A percentile compares a stretch with the other conserved stretches of the same genome.
These are phyloP conservation scores for Ecdyonurus torrentis DNA, from an alignment of 2,888 invertebrate genomes.

Conservation along the genomic window DNA sequence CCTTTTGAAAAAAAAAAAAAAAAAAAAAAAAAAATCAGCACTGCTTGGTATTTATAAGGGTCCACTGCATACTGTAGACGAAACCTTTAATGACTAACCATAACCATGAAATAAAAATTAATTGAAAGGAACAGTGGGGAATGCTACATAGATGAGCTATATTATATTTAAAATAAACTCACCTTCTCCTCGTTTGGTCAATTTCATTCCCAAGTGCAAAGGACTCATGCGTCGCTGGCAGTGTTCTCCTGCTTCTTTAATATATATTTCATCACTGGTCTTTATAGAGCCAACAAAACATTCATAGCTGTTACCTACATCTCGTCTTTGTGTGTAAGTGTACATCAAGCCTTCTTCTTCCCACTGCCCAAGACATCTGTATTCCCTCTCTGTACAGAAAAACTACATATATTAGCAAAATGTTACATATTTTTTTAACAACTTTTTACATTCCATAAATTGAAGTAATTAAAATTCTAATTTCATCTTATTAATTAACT, in stretches of 20 bases:
- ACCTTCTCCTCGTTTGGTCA: constrained; percentile 31
- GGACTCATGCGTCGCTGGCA: constrained; percentile 43
- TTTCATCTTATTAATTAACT: no score
- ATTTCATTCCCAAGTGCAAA: constrained; percentile 40
- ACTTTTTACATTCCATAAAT: no score
- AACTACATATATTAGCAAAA: no score
- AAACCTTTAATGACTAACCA: no score
- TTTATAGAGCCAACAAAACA: constrained; percentile 46
- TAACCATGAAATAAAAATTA: no score
- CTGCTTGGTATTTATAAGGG: no score
- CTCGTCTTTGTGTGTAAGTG: constrained; percentile 44
- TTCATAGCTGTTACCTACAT: constrained; percentile 39
- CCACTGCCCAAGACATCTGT: constrained; percentile 49
- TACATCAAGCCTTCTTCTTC: constrained; percentile 40
- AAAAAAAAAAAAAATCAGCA: not conserved
- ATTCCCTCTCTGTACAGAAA: constrained; percentile 40
- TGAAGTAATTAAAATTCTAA: no score
- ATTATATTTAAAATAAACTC: not conserved
- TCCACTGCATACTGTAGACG: no score
- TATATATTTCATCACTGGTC: constrained; percentile 39
- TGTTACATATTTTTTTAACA: no score
- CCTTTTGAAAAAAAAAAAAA: no score
- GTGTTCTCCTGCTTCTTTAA: constrained; percentile 47
- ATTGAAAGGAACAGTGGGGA: not conserved
- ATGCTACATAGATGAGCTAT: no score